Percentiles rank a stretch among this genome's conserved stretches.
Conservation (phyloP, 1,140 invertebrate species). For the Brachystomella parvula region DNA sequence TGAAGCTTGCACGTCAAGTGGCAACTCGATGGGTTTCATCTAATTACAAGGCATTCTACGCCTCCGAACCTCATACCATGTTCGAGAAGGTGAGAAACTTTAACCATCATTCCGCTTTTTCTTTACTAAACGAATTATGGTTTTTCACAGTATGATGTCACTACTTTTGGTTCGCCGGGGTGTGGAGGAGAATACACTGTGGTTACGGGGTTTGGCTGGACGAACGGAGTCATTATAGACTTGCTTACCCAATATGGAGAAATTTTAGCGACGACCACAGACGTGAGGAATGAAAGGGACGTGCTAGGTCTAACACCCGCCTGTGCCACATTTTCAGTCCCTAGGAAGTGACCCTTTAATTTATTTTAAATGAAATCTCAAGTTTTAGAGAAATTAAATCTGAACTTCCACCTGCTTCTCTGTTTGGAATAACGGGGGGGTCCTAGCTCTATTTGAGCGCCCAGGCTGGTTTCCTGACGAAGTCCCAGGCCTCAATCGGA, state of each 20-base stretch:
- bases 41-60: constrained; percentile 69
- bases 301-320: too few species aligned
- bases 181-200: constrained; percentile 82
- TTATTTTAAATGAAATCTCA: too few species aligned
- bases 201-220: constrained; percentile 88
- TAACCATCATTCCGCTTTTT: too few species aligned
- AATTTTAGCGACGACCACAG: neutral
- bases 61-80: constrained; percentile 52
- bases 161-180: constrained; percentile 60
- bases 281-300: too few species aligned
- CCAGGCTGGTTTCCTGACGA: too few species aligned
- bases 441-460: too few species aligned
- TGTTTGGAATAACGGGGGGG: too few species aligned
- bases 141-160: constrained; percentile 60
- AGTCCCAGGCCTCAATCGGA: too few species aligned
- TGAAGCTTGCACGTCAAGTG: neutral
- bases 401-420: too few species aligned
- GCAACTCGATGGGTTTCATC: constrained; percentile 76
- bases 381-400: too few species aligned
- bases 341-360: too few species aligned
- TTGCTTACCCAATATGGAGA: constrained; percentile 58
- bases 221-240: constrained; percentile 79
- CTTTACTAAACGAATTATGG: neutral
- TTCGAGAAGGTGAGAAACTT: constrained; percentile 85
- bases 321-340: too few species aligned